These are phyloP conservation scores for Chouioia cunea DNA, from an alignment of 2,888 invertebrate species.

Conservation along the genomic window DNA sequence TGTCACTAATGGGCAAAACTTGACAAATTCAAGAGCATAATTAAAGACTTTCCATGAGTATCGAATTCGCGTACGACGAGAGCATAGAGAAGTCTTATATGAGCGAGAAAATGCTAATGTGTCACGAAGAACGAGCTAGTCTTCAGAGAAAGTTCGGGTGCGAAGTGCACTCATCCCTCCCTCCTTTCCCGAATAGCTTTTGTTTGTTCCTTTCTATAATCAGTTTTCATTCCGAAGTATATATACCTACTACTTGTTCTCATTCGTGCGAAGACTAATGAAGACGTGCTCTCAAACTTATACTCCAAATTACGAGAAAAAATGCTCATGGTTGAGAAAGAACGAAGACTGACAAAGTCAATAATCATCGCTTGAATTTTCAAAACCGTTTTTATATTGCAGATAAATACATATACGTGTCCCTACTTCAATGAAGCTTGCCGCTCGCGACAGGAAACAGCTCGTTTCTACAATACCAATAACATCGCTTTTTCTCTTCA, in stretches of 20 bases:
- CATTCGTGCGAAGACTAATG: too few relatives aligned
- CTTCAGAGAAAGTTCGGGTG: constrained; percentile 9
- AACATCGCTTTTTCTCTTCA: background rate
- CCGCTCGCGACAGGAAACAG: background rate
- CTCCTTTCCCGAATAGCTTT: constrained; percentile 1
- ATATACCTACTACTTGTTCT: too few relatives aligned
- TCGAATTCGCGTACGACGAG: constrained; percentile 20
- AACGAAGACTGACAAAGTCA: too few relatives aligned
- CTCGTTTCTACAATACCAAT: background rate
- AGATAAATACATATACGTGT: too few relatives aligned
- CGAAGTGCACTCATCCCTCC: constrained; percentile 6
- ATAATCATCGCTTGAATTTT: too few relatives aligned
- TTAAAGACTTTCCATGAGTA: constrained; percentile 18
- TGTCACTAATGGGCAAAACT: constrained; percentile 35
- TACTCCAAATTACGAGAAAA: too few relatives aligned
- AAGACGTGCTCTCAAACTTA: too few relatives aligned
- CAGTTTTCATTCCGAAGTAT: constrained; percentile 19
- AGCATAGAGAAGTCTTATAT: too few relatives aligned
- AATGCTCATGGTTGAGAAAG: too few relatives aligned
- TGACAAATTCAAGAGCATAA: constrained; percentile 25
- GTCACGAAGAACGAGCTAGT: constrained; percentile 3
- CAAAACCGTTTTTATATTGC: too few relatives aligned
- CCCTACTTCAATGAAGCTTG: background rate
- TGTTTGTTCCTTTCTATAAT: constrained; percentile 10
- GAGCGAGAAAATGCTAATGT: constrained; percentile 30